A percentile compares a stretch with the other conserved stretches of the same genome.
Conservation (phyloP, 2,797 vertebrate species). For the Crax fasciolata region DNA sequence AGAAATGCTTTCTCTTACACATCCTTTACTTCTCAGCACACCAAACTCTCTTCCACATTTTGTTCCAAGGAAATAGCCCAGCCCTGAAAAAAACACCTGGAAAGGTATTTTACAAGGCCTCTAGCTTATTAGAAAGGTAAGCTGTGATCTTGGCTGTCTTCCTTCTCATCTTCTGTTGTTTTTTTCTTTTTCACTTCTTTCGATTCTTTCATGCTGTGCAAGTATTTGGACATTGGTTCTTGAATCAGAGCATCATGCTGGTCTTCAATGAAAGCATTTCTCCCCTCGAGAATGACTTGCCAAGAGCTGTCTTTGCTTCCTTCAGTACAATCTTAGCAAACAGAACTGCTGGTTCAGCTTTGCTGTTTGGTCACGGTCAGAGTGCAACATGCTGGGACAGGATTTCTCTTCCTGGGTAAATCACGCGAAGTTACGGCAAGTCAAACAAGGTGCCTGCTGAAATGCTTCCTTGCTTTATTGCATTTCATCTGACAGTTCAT, state of each 20-base stretch:
- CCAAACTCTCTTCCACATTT: not conserved
- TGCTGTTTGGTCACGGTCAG: not conserved
- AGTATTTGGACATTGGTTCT: not conserved
- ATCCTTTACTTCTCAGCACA: not conserved
- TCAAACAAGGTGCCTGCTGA: constrained; percentile 37
- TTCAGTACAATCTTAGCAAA: not conserved
- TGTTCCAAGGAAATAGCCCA: constrained; percentile 9
- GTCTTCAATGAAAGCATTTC: not conserved
- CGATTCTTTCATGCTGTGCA: constrained; percentile 12
- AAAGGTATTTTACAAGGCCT: not conserved
- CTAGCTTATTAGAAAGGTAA: not conserved
- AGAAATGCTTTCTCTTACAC: not conserved
- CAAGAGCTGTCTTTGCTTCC: not conserved
- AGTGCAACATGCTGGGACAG: not conserved
- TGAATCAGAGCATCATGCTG: not conserved
- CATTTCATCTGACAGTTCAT: not conserved
- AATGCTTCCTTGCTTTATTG: constrained; percentile 19
- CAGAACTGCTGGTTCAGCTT: constrained; percentile 5
- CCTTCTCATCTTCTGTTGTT: not conserved
- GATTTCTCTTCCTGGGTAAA: constrained; percentile 10
- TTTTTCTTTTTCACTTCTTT: not conserved
- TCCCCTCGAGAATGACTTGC: not conserved
- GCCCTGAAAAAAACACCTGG: not conserved
- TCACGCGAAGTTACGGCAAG: not conserved
- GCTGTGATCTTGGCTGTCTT: not conserved